Percentiles rank a stretch among this genome's conserved stretches.
Evolutionary conservation across 2,797 vertebrate species (phyloP).

Genomic region (Acanthopagrus latus): DNA sequence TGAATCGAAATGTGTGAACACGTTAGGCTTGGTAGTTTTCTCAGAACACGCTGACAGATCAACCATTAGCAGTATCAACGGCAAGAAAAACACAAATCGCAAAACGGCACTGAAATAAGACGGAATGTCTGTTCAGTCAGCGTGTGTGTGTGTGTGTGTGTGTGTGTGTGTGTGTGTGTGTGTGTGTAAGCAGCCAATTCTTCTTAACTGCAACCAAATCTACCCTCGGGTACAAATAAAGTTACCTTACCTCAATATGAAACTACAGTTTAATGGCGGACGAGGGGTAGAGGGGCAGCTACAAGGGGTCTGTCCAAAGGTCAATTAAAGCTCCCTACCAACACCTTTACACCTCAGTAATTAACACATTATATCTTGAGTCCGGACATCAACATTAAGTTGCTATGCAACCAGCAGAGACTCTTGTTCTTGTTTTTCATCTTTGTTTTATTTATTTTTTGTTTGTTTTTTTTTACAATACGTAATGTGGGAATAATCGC

Average conservation of each 20-base stretch:
- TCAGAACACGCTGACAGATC: neutral
- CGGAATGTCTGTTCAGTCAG: too few species aligned
- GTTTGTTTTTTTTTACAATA: neutral
- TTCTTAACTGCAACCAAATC: too few species aligned
- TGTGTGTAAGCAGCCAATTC: too few species aligned
- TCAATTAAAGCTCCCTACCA: neutral
- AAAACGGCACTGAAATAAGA: neutral
- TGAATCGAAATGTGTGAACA: neutral
- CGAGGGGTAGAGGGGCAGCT: too few species aligned
- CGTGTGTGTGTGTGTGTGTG: too few species aligned
- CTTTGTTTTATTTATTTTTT: too few species aligned
- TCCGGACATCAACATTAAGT: neutral
- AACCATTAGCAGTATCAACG: neutral
- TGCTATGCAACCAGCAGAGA: neutral
- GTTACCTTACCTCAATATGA: too few species aligned
- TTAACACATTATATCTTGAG: neutral
- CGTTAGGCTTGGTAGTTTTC: neutral
- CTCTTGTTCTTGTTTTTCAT: neutral
- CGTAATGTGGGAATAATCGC: neutral
- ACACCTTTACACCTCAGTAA: neutral
- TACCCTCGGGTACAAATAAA: too few species aligned
- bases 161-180: too few species aligned
- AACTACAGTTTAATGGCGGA: too few species aligned
- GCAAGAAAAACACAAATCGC: neutral
- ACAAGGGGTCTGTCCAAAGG: neutral